Conservation (phyloP, 1,140 invertebrate genomes). For the Zaprionus capensis region DNA sequence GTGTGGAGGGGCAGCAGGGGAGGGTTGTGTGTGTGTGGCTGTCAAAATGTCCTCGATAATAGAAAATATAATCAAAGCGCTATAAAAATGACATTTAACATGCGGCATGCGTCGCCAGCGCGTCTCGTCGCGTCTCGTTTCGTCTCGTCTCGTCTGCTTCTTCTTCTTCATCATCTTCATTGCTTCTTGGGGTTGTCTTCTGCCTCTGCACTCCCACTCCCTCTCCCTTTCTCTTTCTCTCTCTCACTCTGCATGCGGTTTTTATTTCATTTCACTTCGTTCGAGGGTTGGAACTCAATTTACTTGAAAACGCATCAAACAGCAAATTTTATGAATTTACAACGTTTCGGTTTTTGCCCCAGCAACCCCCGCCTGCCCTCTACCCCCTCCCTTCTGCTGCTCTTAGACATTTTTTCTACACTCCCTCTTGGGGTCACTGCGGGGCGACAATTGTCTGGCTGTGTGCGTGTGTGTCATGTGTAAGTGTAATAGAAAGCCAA, state of each 20-base stretch:
- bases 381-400: not conserved
- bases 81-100: constrained; percentile 83
- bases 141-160: not conserved
- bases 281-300: constrained; percentile 81
- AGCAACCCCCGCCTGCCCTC: constrained; percentile 17
- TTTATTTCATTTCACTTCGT: constrained; percentile 82
- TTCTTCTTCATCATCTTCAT: not conserved
- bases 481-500: constrained; percentile 81
- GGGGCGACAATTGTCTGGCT: constrained; percentile 72
- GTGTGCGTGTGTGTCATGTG: constrained; percentile 66
- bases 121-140: constrained; percentile 60
- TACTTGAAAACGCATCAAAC: constrained; percentile 83
- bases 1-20: constrained; percentile 22
- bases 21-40: constrained; percentile 34
- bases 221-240: not conserved
- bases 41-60: constrained; percentile 78
- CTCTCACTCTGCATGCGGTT: constrained; percentile 56
- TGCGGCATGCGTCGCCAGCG: constrained; percentile 75
- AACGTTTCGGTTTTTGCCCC: constrained; percentile 68
- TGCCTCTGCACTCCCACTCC: not conserved
- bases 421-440: constrained; percentile 62
- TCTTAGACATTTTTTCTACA: constrained; percentile 44
- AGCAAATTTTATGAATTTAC: constrained; percentile 83
- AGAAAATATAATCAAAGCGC: constrained; percentile 83
- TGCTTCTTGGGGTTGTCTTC: constrained; percentile 9